Base-by-base conservation (phyloP, 2,113 vertebrate genomes). In the Oreotrochilus melanogaster region DNA sequence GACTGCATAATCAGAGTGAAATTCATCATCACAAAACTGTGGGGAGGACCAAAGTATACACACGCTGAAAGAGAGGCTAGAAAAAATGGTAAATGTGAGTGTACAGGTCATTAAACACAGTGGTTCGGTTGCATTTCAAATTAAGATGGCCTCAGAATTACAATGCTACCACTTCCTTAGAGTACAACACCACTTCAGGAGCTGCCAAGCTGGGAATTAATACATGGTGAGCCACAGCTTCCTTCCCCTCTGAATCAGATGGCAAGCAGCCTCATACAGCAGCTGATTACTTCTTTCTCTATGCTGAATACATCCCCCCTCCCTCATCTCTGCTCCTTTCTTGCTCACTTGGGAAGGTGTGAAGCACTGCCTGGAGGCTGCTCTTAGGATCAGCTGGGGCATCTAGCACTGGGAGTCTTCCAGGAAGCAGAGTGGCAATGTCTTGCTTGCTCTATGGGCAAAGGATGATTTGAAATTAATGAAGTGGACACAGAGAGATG, bases 221-320 rank as follows among this genome's bases (percentile, higher is more conserved):
- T 17, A 39, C 9, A 14, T 14, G 8, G 28, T 45, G 31, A 87
- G 10, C 12, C 57, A 56, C 30, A 90, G 7, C 27, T 39, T 39
- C 39, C 39, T 39, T 64, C 18, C 9, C 24, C 50, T 57, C 56
- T 69, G 27, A 72, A 28, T 62, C 17, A 74, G 31, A 15, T 1
- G 5, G 37, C 10, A 72, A 83, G 61, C 48, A 57, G 22, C 21
- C 42, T 66, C 53, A 10, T 15, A 11, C n/a, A 87, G 16, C 4
- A 48, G 14, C 21, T 50, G 18, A 57, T 39, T 25, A 31, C 64
- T 43, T 28, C 35, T 28, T 53, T 64, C 53, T 86, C 24, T 86
- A 2, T 6, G 0, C 14, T 62, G 27, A 76, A 65, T 0, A 3
- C 9, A 31, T 6, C 1, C 6, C 18, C 28, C 6, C 7, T 24